These are phyloP conservation scores for Pomacea maculata DNA, from an alignment of 1,140 invertebrate genomes.

Conservation along the genomic window DNA sequence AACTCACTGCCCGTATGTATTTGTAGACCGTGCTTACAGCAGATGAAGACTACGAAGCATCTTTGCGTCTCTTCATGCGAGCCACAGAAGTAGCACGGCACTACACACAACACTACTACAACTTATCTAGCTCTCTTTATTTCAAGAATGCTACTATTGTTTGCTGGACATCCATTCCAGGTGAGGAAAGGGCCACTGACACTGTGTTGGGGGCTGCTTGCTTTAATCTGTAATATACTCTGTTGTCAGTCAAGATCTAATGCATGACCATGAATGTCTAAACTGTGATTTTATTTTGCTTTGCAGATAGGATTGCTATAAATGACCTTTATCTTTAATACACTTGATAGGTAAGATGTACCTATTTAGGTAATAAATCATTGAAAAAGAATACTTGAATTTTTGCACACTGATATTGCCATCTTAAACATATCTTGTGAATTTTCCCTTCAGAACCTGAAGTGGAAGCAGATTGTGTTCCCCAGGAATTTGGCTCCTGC, in stretches of 20 bases:
- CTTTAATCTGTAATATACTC: no score
- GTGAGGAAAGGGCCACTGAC: constrained; percentile 9
- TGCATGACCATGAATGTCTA: no score
- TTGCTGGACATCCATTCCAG: constrained; percentile 28
- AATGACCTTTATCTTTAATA: no score
- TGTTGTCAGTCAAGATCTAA: no score
- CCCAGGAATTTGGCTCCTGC: constrained; percentile 67
- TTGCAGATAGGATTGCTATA: no score
- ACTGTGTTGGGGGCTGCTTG: no score
- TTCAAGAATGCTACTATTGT: constrained; percentile 66
- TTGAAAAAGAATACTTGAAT: neutral
- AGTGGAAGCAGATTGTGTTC: constrained; percentile 68
- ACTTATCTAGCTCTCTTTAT: constrained; percentile 67
- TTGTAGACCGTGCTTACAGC: constrained; percentile 28
- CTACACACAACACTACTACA: constrained; percentile 68
- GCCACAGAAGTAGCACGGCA: constrained; percentile 66
- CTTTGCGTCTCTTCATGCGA: constrained; percentile 66
- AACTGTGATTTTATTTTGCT: no score
- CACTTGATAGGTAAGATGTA: no score
- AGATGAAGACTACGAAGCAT: constrained; percentile 39
- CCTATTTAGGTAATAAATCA: no score
- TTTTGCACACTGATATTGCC: constrained; percentile 63
- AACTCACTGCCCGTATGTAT: constrained; percentile 8
- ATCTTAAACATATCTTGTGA: constrained; percentile 72
- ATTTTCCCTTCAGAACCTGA: constrained; percentile 52